phyloP scores from a whole-genome alignment of 1,140 invertebrate species.

The Metaphire vulgaris region DNA sequence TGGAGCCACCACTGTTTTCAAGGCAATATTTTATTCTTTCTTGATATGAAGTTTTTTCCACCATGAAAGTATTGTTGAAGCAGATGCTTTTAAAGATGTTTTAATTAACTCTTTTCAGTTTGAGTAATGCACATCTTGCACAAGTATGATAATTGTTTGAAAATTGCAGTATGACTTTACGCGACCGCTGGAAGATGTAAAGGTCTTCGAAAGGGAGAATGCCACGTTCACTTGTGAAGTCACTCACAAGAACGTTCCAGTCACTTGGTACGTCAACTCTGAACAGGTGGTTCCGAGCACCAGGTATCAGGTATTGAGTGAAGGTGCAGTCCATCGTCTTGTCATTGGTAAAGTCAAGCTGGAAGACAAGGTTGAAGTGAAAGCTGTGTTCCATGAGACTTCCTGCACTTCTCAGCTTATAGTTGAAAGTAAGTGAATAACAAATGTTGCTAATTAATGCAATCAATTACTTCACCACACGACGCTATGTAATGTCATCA shows the following conservation, averaged over 20 bases:
- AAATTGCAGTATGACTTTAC: slow-evolving; percentile 48
- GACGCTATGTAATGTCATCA: too few relatives aligned
- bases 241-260: slow-evolving; percentile 43
- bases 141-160: too few relatives aligned
- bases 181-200: slow-evolving; percentile 43
- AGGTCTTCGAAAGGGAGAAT: slow-evolving; percentile 45
- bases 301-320: slow-evolving; percentile 42
- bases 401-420: slow-evolving; percentile 38
- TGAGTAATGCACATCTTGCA: too few relatives aligned
- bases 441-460: too few relatives aligned
- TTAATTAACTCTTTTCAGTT: too few relatives aligned
- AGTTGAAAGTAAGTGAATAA: slow-evolving; percentile 39
- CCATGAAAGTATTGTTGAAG: too few relatives aligned
- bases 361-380: slow-evolving; percentile 42
- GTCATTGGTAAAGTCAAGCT: slow-evolving; percentile 41
- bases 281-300: slow-evolving; percentile 42
- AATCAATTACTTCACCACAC: too few relatives aligned
- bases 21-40: too few relatives aligned
- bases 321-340: slow-evolving; percentile 41
- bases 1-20: too few relatives aligned
- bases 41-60: too few relatives aligned
- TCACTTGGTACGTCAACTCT: slow-evolving; percentile 44
- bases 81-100: too few relatives aligned
- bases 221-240: slow-evolving; percentile 50
- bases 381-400: slow-evolving; percentile 40